phyloP scores from a whole-genome alignment of 2,888 invertebrate species.

The Noctua fimbriata region DNA sequence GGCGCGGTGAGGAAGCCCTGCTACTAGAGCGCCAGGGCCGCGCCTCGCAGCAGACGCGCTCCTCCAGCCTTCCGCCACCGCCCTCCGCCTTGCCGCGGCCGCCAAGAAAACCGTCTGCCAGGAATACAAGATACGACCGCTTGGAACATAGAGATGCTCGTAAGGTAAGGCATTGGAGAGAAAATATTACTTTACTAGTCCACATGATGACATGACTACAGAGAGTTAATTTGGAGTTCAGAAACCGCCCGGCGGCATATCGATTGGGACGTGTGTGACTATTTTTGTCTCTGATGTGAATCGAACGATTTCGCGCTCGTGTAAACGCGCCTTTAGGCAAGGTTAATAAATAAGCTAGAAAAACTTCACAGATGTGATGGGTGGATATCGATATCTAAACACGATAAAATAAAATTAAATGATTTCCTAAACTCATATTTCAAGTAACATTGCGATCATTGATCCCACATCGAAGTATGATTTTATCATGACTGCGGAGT shows the following conservation, averaged over 20 bases:
- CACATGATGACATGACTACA: not conserved
- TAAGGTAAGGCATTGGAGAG: constrained; percentile 77
- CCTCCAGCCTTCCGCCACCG: constrained; percentile 92
- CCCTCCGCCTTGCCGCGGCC: constrained; percentile 94
- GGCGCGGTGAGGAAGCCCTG: constrained; percentile 92
- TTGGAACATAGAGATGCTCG: constrained; percentile 86
- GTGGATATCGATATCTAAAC: not conserved
- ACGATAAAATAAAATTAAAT: not conserved
- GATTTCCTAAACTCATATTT: not conserved
- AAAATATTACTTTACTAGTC: not conserved
- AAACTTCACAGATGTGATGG: not conserved
- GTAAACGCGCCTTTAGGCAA: not conserved
- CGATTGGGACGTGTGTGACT: not conserved
- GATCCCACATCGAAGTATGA: not conserved
- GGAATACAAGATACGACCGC: constrained; percentile 92
- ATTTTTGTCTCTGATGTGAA: not conserved
- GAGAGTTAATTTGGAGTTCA: not conserved
- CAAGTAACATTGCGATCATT: not conserved
- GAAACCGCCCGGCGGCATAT: not conserved
- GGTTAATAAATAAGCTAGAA: not conserved
- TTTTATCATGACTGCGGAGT: not conserved
- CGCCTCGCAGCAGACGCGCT: constrained; percentile 93
- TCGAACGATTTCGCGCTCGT: not conserved
- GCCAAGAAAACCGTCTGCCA: constrained; percentile 90
- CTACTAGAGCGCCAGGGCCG: constrained; percentile 94